Percentiles rank a stretch among this genome's conserved stretches.
Evolutionary conservation across 2,113 vertebrate species (phyloP).

Genomic region (Lampris megalopsis): DNA sequence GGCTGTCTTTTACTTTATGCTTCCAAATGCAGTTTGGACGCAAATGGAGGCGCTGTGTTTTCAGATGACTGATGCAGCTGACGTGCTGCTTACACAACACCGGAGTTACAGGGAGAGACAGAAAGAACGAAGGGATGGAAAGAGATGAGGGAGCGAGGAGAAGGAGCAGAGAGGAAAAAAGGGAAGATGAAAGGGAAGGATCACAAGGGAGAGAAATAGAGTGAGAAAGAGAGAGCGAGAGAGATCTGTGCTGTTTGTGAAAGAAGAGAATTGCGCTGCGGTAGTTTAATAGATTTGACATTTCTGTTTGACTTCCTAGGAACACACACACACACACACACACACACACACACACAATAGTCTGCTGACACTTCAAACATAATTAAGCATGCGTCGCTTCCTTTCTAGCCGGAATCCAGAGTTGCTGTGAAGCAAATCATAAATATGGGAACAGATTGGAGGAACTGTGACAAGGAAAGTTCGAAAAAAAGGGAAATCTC

Average conservation of each 20-base stretch:
- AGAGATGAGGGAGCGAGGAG: neutral
- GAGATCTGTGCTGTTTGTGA: neutral
- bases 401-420: conserved; percentile 13
- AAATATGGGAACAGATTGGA: neutral
- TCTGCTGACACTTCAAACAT: conserved; percentile 20
- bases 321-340: conserved; percentile 11
- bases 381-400: conserved; percentile 34
- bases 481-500: neutral
- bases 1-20: no score
- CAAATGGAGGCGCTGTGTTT: no score
- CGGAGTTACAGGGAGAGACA: neutral
- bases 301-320: conserved; percentile 15
- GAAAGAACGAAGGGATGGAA: neutral
- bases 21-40: no score
- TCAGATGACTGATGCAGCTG: no score
- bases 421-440: conserved; percentile 7
- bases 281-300: conserved; percentile 5
- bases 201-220: neutral
- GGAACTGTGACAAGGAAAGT: neutral
- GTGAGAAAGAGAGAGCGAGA: neutral
- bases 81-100: no score
- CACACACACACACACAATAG: conserved; percentile 2
- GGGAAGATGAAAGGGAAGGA: no score
- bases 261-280: neutral
- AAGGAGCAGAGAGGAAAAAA: neutral